These are phyloP conservation scores for Halichondria panicea DNA, from an alignment of 37 sponge, comb jelly and placozoan genomes.

Conservation along the genomic window DNA sequence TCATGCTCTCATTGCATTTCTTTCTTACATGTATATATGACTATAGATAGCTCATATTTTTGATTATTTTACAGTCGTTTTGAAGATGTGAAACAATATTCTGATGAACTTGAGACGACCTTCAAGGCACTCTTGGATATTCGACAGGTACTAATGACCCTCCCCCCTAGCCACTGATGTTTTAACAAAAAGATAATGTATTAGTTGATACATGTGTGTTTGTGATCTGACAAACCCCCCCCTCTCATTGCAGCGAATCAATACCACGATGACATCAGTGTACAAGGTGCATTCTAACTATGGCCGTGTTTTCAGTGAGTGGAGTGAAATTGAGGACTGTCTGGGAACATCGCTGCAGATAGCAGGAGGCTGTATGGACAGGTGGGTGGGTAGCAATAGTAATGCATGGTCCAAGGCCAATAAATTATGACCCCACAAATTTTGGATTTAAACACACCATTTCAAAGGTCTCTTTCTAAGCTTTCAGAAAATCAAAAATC, in stretches of 20 bases:
- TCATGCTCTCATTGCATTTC: neutral
- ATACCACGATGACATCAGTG: constrained; percentile 32
- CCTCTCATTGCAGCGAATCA: constrained; percentile 39
- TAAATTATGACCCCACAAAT: too few relatives aligned
- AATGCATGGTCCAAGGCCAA: neutral
- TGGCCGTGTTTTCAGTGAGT: constrained; percentile 61
- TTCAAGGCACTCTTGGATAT: constrained; percentile 54
- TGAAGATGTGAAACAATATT: constrained; percentile 59
- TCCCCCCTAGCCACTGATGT: too few relatives aligned
- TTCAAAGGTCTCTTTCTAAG: too few relatives aligned
- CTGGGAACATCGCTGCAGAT: constrained; percentile 62
- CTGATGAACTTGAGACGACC: constrained; percentile 51
- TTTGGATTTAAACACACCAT: too few relatives aligned
- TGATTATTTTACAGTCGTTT: constrained; percentile 64
- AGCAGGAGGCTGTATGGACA: constrained; percentile 66
- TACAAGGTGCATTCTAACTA: constrained; percentile 69
- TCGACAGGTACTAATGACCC: constrained; percentile 47
- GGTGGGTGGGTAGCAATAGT: constrained; percentile 27
- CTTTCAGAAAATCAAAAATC: too few relatives aligned
- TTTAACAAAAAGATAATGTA: neutral
- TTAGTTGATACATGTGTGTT: neutral
- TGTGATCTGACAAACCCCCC: neutral
- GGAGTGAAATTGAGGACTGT: constrained; percentile 49
- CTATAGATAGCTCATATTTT: too few relatives aligned
- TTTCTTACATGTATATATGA: too few relatives aligned